Conservation (phyloP, 2,797 vertebrate genomes). For the Pantherophis vulpinus region DNA sequence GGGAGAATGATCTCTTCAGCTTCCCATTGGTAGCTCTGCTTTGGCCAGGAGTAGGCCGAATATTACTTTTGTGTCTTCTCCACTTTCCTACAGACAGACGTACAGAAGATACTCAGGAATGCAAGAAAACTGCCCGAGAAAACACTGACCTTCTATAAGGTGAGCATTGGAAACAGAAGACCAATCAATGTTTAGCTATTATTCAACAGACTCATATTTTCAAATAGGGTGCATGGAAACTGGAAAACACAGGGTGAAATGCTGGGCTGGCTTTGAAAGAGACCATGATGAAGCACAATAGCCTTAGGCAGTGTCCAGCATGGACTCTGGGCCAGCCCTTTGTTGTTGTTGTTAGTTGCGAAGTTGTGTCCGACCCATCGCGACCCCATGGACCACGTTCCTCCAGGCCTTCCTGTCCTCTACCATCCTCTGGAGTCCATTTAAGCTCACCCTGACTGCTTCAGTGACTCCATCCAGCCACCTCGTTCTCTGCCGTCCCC, state of each 20-base stretch:
- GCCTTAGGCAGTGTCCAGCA: background rate
- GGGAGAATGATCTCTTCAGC: too few relatives aligned
- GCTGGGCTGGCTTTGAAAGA: background rate
- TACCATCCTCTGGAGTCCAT: too few relatives aligned
- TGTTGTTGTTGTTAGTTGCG: too few relatives aligned
- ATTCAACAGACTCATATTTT: background rate
- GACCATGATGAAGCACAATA: background rate
- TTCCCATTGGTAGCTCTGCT: background rate
- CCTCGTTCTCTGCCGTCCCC: too few relatives aligned
- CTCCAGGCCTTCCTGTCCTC: too few relatives aligned
- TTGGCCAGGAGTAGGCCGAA: background rate
- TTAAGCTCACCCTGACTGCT: too few relatives aligned
- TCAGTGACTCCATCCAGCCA: too few relatives aligned
- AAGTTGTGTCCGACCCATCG: too few relatives aligned
- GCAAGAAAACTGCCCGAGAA: constrained; percentile 98
- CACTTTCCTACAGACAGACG: constrained; percentile 84
- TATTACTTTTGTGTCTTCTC: background rate
- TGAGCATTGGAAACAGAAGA: constrained; percentile 47
- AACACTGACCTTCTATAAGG: constrained; percentile 99
- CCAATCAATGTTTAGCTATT: background rate
- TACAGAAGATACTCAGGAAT: constrained; percentile 98
- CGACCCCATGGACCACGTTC: too few relatives aligned
- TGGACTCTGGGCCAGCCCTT: background rate
- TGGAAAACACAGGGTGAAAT: background rate
- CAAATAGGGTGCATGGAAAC: background rate